Conservation (phyloP, 2,888 invertebrate species). For the Lamellibrachia satsuma region DNA sequence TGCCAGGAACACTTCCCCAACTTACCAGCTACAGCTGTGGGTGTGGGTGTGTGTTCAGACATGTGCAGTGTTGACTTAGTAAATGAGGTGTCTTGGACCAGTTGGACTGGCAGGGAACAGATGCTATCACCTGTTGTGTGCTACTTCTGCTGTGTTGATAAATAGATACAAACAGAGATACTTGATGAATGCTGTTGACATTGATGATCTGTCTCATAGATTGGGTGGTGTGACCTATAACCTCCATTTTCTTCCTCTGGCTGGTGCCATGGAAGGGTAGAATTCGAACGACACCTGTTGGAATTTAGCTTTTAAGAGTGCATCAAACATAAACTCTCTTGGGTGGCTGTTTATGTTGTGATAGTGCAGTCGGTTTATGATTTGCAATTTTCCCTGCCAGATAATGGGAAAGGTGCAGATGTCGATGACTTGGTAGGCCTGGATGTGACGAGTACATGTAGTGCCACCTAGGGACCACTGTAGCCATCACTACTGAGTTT, state of each 20-base stretch:
- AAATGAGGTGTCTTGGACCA: neutral
- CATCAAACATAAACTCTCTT: neutral
- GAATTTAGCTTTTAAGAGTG: neutral
- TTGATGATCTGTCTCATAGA: neutral
- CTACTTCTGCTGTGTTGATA: neutral
- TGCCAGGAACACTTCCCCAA: neutral
- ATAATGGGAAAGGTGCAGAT: neutral
- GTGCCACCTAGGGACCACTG: neutral
- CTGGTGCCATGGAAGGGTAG: neutral
- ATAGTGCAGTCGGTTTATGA: neutral
- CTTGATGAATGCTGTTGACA: neutral
- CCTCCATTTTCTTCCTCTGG: neutral
- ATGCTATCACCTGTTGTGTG: neutral
- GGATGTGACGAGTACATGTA: neutral
- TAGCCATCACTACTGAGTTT: neutral
- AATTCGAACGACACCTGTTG: neutral
- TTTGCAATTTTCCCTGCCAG: slow-evolving; percentile 8
- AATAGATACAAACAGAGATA: neutral
- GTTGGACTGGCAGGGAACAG: neutral
- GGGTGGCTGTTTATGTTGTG: neutral
- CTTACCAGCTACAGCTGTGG: neutral
- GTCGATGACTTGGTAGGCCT: neutral
- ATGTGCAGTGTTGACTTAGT: neutral
- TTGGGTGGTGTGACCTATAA: neutral
- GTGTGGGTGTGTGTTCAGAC: neutral